phyloP scores from a whole-genome alignment of 1,140 invertebrate species.

The Euwallacea similis region DNA sequence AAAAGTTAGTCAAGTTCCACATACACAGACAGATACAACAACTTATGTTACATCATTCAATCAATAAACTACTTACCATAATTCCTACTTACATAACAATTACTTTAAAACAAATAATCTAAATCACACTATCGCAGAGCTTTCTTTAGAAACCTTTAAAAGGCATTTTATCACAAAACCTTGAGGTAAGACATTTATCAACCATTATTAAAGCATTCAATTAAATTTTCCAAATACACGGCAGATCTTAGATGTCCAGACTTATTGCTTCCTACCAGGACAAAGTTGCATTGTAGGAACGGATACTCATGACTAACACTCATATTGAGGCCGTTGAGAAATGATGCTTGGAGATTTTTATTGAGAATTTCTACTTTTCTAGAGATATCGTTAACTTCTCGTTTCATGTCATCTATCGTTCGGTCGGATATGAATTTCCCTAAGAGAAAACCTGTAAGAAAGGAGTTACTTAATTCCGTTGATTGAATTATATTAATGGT shows the following conservation, averaged over 20 bases:
- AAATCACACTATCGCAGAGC: not conserved
- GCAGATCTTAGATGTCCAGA: conserved; percentile 5
- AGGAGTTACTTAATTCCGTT: no score
- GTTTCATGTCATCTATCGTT: conserved; percentile 38
- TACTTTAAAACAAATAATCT: no score
- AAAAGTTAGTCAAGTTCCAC: no score
- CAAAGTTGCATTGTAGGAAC: conserved; percentile 29
- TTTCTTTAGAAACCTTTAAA: not conserved
- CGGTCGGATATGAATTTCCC: conserved; percentile 55
- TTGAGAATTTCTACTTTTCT: conserved; percentile 29
- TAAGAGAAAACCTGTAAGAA: conserved; percentile 50
- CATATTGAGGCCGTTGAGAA: conserved; percentile 14
- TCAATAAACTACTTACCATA: no score
- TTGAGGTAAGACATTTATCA: conserved; percentile 12
- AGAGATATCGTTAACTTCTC: conserved; percentile 26
- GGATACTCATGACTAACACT: conserved; percentile 13
- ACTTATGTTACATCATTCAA: no score
- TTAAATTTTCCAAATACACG: conserved; percentile 23
- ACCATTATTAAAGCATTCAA: conserved; percentile 39
- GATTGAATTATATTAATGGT: no score
- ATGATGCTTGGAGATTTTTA: conserved; percentile 27
- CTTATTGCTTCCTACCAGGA: conserved; percentile 9
- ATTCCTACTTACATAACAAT: no score
- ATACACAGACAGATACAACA: no score
- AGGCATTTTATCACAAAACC: conserved; percentile 2